Evolutionary conservation across 2,797 vertebrate genomes (phyloP).

Genomic region (Hypotaenidia okinawae): DNA sequence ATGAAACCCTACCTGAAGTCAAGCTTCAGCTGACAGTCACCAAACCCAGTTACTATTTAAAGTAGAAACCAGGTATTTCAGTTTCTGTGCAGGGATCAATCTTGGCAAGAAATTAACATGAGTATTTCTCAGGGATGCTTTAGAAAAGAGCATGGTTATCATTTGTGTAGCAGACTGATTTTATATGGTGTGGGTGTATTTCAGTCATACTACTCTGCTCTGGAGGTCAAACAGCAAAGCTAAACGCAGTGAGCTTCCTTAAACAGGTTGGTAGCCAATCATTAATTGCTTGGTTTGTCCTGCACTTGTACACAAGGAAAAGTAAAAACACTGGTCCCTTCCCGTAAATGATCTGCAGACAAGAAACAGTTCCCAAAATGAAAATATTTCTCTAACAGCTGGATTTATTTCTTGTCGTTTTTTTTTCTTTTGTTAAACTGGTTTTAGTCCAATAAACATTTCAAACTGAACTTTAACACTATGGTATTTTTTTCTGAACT

Average conservation of each 20-base stretch:
- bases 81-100: not conserved
- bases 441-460: not conserved
- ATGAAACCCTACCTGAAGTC: not conserved
- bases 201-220: not conserved
- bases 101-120: not conserved
- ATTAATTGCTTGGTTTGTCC: not conserved
- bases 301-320: not conserved
- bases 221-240: not conserved
- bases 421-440: not conserved
- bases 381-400: constrained; percentile 44
- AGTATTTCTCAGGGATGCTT: not conserved
- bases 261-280: not conserved
- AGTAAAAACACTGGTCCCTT: not conserved
- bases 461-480: not conserved
- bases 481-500: not conserved
- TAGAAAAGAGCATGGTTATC: not conserved
- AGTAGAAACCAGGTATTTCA: not conserved
- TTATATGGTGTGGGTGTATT: not conserved
- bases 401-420: not conserved
- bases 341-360: not conserved
- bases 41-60: not conserved
- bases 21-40: not conserved
- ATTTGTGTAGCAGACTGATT: not conserved
- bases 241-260: not conserved
- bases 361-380: not conserved